Conservation (phyloP, 1,140 invertebrate species). For the Chrysoperla carnea region DNA sequence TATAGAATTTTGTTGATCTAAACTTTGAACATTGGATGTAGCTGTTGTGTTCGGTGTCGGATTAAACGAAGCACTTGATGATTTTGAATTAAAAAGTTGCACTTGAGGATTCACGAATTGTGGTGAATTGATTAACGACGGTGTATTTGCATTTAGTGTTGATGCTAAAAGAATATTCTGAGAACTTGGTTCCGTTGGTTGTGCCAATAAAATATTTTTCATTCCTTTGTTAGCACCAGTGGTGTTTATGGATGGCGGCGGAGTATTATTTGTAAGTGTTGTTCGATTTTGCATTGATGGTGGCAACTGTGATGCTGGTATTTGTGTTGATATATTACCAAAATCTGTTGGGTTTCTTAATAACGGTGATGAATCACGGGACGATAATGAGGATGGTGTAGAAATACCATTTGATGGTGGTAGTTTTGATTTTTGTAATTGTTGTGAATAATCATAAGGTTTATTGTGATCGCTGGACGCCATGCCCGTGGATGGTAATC, state of each 20-base stretch:
- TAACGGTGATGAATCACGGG: constrained; percentile 17
- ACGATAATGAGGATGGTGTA: constrained; percentile 14
- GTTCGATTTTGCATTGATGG: constrained; percentile 3
- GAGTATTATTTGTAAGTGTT: too few relatives aligned
- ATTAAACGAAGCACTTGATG: constrained; percentile 8
- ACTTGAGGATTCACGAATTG: constrained; percentile 9
- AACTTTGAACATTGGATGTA: neutral
- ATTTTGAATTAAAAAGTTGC: constrained; percentile 12
- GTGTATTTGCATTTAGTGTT: constrained; percentile 15
- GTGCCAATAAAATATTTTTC: too few relatives aligned
- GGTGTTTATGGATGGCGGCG: too few relatives aligned
- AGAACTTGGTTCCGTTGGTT: constrained; percentile 2
- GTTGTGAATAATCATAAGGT: too few relatives aligned
- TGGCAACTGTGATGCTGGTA: constrained; percentile 15
- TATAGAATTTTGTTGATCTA: constrained; percentile 2
- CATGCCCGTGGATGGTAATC: too few relatives aligned
- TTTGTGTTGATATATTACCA: constrained; percentile 6
- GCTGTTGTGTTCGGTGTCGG: constrained; percentile 2
- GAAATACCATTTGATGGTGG: constrained; percentile 17
- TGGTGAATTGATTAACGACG: constrained; percentile 17
- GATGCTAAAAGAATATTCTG: constrained; percentile 17
- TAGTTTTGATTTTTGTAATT: neutral
- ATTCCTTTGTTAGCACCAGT: too few relatives aligned
- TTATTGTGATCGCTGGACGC: too few relatives aligned
- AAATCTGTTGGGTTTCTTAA: constrained; percentile 16